These are phyloP conservation scores for Sebastes cheni DNA, from an alignment of 2,797 vertebrate species.

Conservation along the genomic window DNA sequence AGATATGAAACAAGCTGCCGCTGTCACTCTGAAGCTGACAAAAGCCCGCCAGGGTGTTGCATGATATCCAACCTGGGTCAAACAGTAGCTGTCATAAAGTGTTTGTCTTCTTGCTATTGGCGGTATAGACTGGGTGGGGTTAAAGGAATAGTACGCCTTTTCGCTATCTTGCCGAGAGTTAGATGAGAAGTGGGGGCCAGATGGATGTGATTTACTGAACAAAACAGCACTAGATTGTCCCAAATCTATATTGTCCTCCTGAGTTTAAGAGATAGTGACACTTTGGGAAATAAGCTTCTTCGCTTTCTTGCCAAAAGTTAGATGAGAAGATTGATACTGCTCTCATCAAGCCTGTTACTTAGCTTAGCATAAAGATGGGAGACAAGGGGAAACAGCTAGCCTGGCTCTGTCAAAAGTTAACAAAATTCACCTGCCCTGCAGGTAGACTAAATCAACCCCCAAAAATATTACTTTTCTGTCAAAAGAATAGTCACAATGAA, in stretches of 20 bases:
- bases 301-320: neutral
- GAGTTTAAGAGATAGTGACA: neutral
- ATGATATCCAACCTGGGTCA: constrained; percentile 9
- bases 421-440: no score
- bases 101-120: neutral
- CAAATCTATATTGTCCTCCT: neutral
- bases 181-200: neutral
- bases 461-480: neutral
- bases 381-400: no score
- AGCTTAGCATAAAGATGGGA: no score
- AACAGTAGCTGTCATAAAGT: neutral
- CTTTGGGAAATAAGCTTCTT: neutral
- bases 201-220: neutral
- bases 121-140: neutral
- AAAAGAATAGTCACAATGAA: neutral
- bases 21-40: constrained; percentile 62
- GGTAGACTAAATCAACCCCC: neutral
- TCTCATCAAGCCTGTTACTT: no score
- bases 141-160: neutral
- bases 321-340: neutral
- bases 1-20: constrained; percentile 66
- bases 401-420: no score
- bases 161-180: neutral
- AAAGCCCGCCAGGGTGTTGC: neutral
- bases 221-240: neutral